Percentiles rank a stretch among this genome's conserved stretches.
phyloP scores from a whole-genome alignment of 2,113 vertebrate genomes.

The Plotosus lineatus region DNA sequence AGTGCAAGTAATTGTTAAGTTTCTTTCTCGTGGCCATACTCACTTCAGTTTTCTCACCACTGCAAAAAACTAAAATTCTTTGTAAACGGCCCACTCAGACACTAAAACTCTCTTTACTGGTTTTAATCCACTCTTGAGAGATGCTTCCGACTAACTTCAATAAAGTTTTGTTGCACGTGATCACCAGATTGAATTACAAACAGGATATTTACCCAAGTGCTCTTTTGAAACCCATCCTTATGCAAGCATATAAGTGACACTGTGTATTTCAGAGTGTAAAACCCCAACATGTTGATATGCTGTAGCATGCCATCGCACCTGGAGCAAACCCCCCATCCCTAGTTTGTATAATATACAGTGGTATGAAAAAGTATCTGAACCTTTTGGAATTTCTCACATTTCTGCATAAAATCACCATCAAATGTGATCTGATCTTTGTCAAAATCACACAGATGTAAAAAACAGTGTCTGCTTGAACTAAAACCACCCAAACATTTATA shows the following conservation, averaged over 20 bases:
- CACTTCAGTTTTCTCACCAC: background rate
- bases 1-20: background rate
- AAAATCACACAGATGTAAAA: too few species aligned
- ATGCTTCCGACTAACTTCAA: background rate
- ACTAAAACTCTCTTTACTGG: background rate
- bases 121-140: background rate
- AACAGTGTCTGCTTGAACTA: too few species aligned
- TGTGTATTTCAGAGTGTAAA: background rate
- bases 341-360: background rate
- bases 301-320: background rate
- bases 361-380: too few species aligned
- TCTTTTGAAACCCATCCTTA: background rate
- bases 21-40: too few species aligned
- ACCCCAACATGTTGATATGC: background rate
- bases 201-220: conserved; percentile 5
- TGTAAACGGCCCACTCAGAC: background rate
- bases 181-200: background rate
- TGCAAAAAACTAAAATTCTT: background rate
- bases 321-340: background rate
- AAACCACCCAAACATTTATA: too few species aligned
- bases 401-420: too few species aligned
- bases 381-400: too few species aligned
- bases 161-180: background rate
- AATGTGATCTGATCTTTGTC: too few species aligned
- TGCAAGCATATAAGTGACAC: background rate